Evolutionary conservation across 2,797 vertebrate genomes (phyloP).

Genomic region (Sebastes oblongus): DNA sequence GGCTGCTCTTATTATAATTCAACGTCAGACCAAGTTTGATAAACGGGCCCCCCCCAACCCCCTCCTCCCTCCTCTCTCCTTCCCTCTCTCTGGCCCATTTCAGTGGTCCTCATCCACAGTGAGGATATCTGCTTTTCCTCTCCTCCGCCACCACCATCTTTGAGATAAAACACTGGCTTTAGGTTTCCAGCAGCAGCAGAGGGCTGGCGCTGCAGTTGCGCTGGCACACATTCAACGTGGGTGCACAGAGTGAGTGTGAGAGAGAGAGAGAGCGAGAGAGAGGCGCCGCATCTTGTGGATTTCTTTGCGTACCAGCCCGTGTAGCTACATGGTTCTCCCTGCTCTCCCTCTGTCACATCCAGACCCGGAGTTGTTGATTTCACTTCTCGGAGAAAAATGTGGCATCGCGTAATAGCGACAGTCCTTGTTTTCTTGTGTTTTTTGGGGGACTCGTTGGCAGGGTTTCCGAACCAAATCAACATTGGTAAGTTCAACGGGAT

Average conservation of each 20-base stretch:
- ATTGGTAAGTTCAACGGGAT: slow-evolving; percentile 87
- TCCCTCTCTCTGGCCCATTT: slow-evolving; percentile 77
- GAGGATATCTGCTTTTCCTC: slow-evolving; percentile 50
- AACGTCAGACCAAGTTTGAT: slow-evolving; percentile 91
- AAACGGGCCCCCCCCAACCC: slow-evolving; percentile 79
- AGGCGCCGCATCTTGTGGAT: slow-evolving; percentile 77
- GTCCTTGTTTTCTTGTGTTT: slow-evolving; percentile 86
- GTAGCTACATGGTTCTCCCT: slow-evolving; percentile 80
- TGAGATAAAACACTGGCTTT: slow-evolving; percentile 78
- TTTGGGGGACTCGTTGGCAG: slow-evolving; percentile 84
- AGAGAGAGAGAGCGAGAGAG: slow-evolving; percentile 45
- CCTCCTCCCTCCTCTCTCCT: slow-evolving; percentile 55
- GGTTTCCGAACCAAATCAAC: slow-evolving; percentile 98
- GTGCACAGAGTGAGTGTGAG: slow-evolving; percentile 76
- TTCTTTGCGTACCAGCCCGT: slow-evolving; percentile 78
- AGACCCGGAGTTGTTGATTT: slow-evolving; percentile 85
- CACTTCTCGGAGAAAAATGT: slow-evolving; percentile 89
- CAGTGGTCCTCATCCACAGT: slow-evolving; percentile 79
- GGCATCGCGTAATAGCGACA: slow-evolving; percentile 78
- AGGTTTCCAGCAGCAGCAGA: slow-evolving; percentile 48
- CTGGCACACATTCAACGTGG: slow-evolving; percentile 76
- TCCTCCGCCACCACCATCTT: slow-evolving; percentile 80
- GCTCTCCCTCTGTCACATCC: slow-evolving; percentile 76
- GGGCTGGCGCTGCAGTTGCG: slow-evolving; percentile 76
- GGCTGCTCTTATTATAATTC: slow-evolving; percentile 85